These are phyloP conservation scores for Amblyopsis rosae DNA, from an alignment of 2,113 vertebrate genomes.

Conservation along the genomic window DNA sequence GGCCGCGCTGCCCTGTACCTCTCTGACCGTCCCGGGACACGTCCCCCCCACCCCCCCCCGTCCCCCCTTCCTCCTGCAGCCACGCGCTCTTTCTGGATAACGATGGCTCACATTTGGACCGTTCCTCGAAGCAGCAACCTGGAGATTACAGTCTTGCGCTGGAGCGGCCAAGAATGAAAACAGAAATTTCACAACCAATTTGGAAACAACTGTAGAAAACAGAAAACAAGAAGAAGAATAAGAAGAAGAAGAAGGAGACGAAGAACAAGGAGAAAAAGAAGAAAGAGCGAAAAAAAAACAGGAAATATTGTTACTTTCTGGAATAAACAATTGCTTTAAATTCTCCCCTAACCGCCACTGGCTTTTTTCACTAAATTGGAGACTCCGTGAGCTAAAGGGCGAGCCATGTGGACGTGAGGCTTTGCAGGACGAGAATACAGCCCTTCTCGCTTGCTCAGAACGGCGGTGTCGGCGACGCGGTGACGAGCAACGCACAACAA, in stretches of 20 bases:
- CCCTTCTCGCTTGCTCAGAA: not conserved
- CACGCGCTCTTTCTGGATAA: slow-evolving; percentile 36
- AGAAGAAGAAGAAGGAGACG: no score
- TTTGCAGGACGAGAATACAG: no score
- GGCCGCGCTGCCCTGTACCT: slow-evolving; percentile 12
- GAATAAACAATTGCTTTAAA: slow-evolving; percentile 9
- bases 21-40: slow-evolving; percentile 22
- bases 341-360: not conserved
- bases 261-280: not conserved
- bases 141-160: slow-evolving; percentile 25
- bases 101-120: slow-evolving; percentile 18
- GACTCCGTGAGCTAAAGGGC: not conserved
- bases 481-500: not conserved
- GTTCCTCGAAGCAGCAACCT: slow-evolving; percentile 24
- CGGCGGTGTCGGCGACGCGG: not conserved
- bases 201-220: slow-evolving; percentile 5
- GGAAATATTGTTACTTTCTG: slow-evolving; percentile 13
- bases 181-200: slow-evolving; percentile 23
- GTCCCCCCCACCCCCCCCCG: no score
- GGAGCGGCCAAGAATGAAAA: slow-evolving; percentile 23
- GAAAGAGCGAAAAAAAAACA: not conserved
- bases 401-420: no score
- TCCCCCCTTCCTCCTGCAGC: slow-evolving; percentile 24
- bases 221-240: not conserved
- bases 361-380: not conserved